Evolutionary conservation across 2,113 vertebrate genomes (phyloP).

Genomic region (Calidris pugnax): DNA sequence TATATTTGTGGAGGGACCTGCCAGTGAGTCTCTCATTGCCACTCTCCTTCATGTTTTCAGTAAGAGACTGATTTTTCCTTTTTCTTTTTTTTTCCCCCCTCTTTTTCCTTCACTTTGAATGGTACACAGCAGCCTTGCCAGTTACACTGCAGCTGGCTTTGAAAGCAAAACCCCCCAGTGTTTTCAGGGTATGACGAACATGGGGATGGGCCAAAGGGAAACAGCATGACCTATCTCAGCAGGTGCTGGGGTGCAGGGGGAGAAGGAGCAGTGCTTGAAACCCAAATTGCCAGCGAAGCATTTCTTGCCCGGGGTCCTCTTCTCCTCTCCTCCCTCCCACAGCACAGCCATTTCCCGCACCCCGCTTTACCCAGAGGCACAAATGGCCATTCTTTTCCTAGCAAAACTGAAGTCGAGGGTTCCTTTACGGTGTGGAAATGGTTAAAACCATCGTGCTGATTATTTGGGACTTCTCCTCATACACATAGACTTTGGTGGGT

Average conservation of each 20-base stretch:
- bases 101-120: not conserved
- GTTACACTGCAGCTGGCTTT: not conserved
- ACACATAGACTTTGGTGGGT: not conserved
- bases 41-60: not conserved
- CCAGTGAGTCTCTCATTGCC: slow-evolving; percentile 20
- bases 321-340: not conserved
- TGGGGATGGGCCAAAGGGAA: not conserved
- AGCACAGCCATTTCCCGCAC: not conserved
- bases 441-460: not conserved
- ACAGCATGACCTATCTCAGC: not conserved
- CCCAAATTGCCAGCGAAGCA: not conserved
- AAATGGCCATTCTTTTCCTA: not conserved
- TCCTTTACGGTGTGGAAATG: not conserved
- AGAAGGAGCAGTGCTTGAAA: not conserved
- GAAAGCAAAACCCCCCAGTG: not conserved
- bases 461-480: not conserved
- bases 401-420: not conserved
- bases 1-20: not conserved
- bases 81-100: not conserved
- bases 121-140: not conserved
- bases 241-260: not conserved
- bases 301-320: not conserved
- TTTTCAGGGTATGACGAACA: not conserved
- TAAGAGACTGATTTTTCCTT: not conserved
- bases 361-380: not conserved